Evolutionary conservation across 2,113 vertebrate species (phyloP).

Genomic region (Neogale vison): DNA sequence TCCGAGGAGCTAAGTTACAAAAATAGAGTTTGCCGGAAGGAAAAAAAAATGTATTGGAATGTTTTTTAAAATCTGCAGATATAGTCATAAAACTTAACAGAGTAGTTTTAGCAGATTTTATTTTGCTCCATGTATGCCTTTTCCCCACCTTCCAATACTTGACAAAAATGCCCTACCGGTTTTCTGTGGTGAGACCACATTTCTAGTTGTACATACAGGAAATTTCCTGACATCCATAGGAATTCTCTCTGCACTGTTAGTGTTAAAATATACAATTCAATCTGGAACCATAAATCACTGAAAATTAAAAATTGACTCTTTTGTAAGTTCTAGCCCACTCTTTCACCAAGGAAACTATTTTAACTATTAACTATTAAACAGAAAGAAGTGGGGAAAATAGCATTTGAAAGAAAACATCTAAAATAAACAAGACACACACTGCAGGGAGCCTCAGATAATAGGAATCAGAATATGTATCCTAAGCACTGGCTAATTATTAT

Average conservation of each 20-base stretch:
- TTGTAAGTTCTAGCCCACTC: neutral
- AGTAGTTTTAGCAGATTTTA: neutral
- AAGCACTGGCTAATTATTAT: neutral
- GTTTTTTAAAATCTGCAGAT: neutral
- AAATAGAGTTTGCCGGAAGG: neutral
- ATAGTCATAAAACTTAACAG: neutral
- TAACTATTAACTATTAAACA: conserved; percentile 38
- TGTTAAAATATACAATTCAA: neutral
- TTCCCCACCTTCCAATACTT: neutral
- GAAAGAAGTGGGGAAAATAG: neutral
- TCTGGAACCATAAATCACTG: conserved; percentile 17
- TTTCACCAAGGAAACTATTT: conserved; percentile 18
- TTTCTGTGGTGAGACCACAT: neutral
- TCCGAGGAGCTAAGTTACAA: neutral
- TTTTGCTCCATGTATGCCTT: neutral
- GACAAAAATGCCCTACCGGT: neutral
- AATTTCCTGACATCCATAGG: neutral
- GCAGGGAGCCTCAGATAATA: neutral
- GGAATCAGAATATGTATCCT: neutral
- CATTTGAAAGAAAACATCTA: neutral
- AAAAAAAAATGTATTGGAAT: neutral
- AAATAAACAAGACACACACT: conserved; percentile 14
- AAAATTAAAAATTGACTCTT: conserved; percentile 25
- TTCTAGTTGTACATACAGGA: neutral
- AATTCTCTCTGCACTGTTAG: neutral